phyloP scores from a whole-genome alignment of 2,888 invertebrate genomes.

The Ptycholaimellus sp. region DNA sequence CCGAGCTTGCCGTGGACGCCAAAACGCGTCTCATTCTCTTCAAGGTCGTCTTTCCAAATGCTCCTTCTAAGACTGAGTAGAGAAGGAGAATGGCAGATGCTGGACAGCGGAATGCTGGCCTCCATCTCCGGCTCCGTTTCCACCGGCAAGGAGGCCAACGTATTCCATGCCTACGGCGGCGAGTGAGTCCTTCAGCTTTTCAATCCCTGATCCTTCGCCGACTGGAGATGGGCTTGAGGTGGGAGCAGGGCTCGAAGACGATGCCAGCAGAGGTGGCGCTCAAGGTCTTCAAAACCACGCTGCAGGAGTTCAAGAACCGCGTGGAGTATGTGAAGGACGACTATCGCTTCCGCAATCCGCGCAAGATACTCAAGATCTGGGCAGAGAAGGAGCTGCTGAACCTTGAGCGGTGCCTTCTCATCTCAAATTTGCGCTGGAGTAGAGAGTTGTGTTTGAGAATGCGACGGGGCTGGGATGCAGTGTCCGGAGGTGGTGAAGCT shows the following conservation, averaged over 20 bases:
- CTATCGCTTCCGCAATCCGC: constrained; percentile 37
- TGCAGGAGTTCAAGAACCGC: constrained; percentile 37
- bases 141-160: constrained; percentile 38
- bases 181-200: too few relatives aligned
- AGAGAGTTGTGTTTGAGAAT: too few relatives aligned
- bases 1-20: constrained; percentile 35
- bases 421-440: too few relatives aligned
- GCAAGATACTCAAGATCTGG: constrained; percentile 38
- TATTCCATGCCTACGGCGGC: constrained; percentile 35
- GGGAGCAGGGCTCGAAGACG: constrained; percentile 1
- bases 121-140: constrained; percentile 35
- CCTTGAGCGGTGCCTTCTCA: constrained; percentile 33
- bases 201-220: too few relatives aligned
- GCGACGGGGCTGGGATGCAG: constrained; percentile 28
- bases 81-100: too few relatives aligned
- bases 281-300: constrained; percentile 39
- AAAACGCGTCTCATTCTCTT: constrained; percentile 35
- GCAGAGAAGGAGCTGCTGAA: constrained; percentile 40
- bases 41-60: too few relatives aligned
- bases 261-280: constrained; percentile 33
- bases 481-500: constrained; percentile 35
- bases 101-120: constrained; percentile 35
- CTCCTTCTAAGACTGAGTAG: too few relatives aligned
- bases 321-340: constrained; percentile 38
- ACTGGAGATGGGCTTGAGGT: background rate